Evolutionary conservation across 2,888 invertebrate genomes (phyloP), one percentile per base, ranked within the genome.

Genomic region (Rhabditoides inermis): DNA sequence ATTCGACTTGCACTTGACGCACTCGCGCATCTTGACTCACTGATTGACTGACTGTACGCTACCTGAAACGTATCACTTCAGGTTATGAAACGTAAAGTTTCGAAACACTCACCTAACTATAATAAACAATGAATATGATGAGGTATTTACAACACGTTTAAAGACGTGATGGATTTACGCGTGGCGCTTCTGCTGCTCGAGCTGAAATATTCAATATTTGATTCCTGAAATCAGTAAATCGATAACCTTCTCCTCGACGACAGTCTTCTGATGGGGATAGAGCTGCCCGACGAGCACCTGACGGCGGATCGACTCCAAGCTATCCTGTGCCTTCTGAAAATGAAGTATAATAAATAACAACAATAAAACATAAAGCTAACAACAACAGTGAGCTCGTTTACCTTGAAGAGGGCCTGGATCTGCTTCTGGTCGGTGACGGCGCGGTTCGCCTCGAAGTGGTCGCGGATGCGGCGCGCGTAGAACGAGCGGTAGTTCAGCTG

Each of bases 1-100:
- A 45, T 79, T 90, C 36, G 92, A 91, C 82, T 91, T 90, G 81
- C 95, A 95, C 79, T 91, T 84, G 58, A 92, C 92, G 81, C 94
- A 91, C 85, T 85, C 86, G 22, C 68, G 65, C 70, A 70, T 70
- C 40, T 51, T 63, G 12, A n/a, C n/a, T n/a, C n/a, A n/a, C n/a
- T n/a, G n/a, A n/a, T n/a, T n/a, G n/a, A n/a, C n/a, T n/a, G n/a
- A n/a, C n/a, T n/a, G n/a, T n/a, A n/a, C n/a, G n/a, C n/a, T n/a
- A n/a, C n/a, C n/a, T n/a, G n/a, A n/a, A n/a, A n/a, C n/a, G n/a
- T n/a, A n/a, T n/a, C n/a, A n/a, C n/a, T n/a, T n/a, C n/a, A n/a
- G n/a, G n/a, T n/a, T n/a, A n/a, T n/a, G n/a, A n/a, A n/a, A n/a
- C n/a, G n/a, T n/a, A n/a, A n/a, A n/a, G n/a, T n/a, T n/a, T n/a